These are phyloP conservation scores for Geococcyx californianus DNA, from an alignment of 2,113 vertebrate genomes.

Conservation along the genomic window DNA sequence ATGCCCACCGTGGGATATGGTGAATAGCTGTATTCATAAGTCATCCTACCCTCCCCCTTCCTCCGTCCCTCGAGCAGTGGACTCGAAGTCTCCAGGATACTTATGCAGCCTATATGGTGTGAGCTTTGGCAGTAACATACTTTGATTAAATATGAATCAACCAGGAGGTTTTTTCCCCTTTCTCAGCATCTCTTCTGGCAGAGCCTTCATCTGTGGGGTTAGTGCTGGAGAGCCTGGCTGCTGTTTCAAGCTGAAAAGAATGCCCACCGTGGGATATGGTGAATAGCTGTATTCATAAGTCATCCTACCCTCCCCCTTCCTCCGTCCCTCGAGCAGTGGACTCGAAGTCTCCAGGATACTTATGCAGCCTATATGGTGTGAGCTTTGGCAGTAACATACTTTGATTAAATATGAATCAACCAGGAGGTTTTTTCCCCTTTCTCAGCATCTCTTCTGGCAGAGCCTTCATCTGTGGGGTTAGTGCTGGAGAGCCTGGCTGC, in stretches of 20 bases:
- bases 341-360: not conserved
- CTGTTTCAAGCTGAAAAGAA: slow-evolving; percentile 18
- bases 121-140: not conserved
- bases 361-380: not conserved
- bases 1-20: slow-evolving; percentile 45
- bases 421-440: slow-evolving; percentile 45
- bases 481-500: not conserved
- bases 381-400: not conserved
- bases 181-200: slow-evolving; percentile 54
- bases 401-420: slow-evolving; percentile 45
- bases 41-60: not conserved
- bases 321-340: not conserved
- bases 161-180: slow-evolving; percentile 47
- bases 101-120: not conserved
- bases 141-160: slow-evolving; percentile 46
- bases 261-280: slow-evolving; percentile 54
- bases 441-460: slow-evolving; percentile 53
- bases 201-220: slow-evolving; percentile 17
- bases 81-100: not conserved
- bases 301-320: not conserved
- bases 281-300: slow-evolving; percentile 73
- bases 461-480: slow-evolving; percentile 26
- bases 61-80: not conserved
- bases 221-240: slow-evolving; percentile 1
- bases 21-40: slow-evolving; percentile 75